Base-by-base conservation (phyloP, 2,797 vertebrate genomes). In the Tarsius wallacei region DNA sequence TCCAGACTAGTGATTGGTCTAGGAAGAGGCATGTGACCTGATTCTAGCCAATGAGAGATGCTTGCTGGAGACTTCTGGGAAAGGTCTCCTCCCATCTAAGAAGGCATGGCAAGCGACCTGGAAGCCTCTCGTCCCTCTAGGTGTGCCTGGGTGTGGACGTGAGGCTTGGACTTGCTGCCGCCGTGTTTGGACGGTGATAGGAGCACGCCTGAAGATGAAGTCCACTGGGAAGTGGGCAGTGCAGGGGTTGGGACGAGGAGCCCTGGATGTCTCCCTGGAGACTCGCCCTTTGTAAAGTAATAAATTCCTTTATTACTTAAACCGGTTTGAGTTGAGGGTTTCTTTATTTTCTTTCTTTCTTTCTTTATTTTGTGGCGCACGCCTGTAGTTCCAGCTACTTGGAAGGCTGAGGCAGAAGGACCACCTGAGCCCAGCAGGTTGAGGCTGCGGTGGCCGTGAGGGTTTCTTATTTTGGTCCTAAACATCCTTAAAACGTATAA, bases 381-480 rank as follows among this genome's bases (percentile, higher is more conserved):
- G n/a, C n/a, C n/a, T n/a, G n/a, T n/a, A n/a, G n/a, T n/a, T n/a
- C n/a, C n/a, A n/a, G n/a, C n/a, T n/a, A n/a, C n/a, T n/a, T n/a
- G n/a, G n/a, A n/a, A n/a, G n/a, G n/a, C n/a, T n/a, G n/a, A n/a
- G n/a, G n/a, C n/a, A n/a, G n/a, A n/a, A n/a, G n/a, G n/a, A n/a
- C n/a, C n/a, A n/a, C n/a, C n/a, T n/a, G n/a, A n/a, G n/a, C n/a
- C n/a, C n/a, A n/a, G n/a, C n/a, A n/a, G n/a, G n/a, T n/a, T n/a
- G n/a, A n/a, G n/a, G n/a, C n/a, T n/a, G n/a, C n/a, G n/a, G n/a
- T n/a, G n/a, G n/a, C n/a, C n/a, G n/a, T 22, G 7, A 64, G 19
- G 49, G 55, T 84, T 82, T 91, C 22, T 88, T 33, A 81, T 55
- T 93, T 83, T 16, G 78, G 74, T n/a, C 61, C 70, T 84, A 85